Evolutionary conservation across 1,140 invertebrate species (phyloP), one percentile per base, ranked within the genome.

Genomic region (Ips nitidus): DNA sequence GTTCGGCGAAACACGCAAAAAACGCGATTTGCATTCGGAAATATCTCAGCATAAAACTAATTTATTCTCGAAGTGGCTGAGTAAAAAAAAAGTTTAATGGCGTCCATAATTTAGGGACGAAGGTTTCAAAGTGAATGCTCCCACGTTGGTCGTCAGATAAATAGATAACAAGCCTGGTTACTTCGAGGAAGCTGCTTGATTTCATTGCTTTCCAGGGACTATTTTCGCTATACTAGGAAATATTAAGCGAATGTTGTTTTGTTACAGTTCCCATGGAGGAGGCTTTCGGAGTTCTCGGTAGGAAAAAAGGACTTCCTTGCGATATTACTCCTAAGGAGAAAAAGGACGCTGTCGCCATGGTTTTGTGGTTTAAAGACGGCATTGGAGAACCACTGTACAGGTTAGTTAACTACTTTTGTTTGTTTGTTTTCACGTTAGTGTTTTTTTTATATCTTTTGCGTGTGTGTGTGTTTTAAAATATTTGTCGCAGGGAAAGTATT

Each of bases 281-380:
- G 73, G 90, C 93, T 67, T 88, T 91, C 79, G 92, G 91, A 42
- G 91, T 94, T 4, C 83, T 91, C 59, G 89, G 88, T 5, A 88
- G 90, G 79, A 91, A 88, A 76, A 89, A 89, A 3, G 87, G 87
- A 69, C 83, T 94, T 55, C 93, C 92, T 3, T 94, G 93, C 81
- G 90, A 94, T 80, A 92, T 93, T 71, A 87, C 89, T 72, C 88
- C 91, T 1, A 84, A 87, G 69, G 88, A 91, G 69, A 83, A 86
- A 50, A 89, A 91, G 77, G 92, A 94, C 81, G 86, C 87, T 2
- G 90, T 94, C 52, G 90, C 91, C 61, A 93, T 94, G 90, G 92
- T 94, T 58, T 84, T 94, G 3, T 94, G 92, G 91, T 94, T 93
- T 81, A 92, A 92, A 78, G 91, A 92, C 78, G 87, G 88, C 50